Evolutionary conservation across 2,113 vertebrate species (phyloP), one percentile per base, ranked within the genome.

Genomic region (Ictalurus furcatus): DNA sequence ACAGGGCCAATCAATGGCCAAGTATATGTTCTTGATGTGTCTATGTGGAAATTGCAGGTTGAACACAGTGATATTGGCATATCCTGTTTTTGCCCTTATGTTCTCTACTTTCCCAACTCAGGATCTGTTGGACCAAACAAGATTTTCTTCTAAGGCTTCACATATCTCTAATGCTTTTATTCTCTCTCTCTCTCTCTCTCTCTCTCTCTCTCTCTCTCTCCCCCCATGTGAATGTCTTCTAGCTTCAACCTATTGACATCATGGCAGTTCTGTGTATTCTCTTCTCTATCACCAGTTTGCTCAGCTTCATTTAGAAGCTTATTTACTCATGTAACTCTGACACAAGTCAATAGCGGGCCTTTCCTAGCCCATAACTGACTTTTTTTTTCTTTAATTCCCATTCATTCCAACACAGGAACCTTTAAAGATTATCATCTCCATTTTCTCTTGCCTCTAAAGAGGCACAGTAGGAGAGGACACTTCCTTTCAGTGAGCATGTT

Each of bases 401-500:
- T 91, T 63, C 85, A 71, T 84, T 85, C 73, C 82, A 88, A 84
- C 59, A 69, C 19, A 48, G 58, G 65, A 82, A 79, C 54, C 58
- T 71, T 30, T 54, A 69, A 86, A n/a, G 34, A 34, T 58, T 14
- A 48, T 78, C 58, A 40, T 52, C 40, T 12, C 23, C 6, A 34
- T 65, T 58, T 76, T 87, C 69, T 87, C 74, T 89, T 56, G 17
- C 54, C 6, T 52, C n/a, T 44, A 56, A 67, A 86, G 14, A 52
- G 14, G 21, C 25, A 71, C 92, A 92, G n/a, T 85, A 92, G 89
- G 86, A 86, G 34, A 80, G 73, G 69, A 87, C 40, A 84, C 91
- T 61, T 91, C 92, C 86, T 89, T 88, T 92, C 30, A 54, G 91
- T 63, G 90, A 87, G 93, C 94, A 94, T 94, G 92, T 88, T 80